phyloP scores from a whole-genome alignment of 1,140 invertebrate species.

The Dufourea novaeangliae region DNA sequence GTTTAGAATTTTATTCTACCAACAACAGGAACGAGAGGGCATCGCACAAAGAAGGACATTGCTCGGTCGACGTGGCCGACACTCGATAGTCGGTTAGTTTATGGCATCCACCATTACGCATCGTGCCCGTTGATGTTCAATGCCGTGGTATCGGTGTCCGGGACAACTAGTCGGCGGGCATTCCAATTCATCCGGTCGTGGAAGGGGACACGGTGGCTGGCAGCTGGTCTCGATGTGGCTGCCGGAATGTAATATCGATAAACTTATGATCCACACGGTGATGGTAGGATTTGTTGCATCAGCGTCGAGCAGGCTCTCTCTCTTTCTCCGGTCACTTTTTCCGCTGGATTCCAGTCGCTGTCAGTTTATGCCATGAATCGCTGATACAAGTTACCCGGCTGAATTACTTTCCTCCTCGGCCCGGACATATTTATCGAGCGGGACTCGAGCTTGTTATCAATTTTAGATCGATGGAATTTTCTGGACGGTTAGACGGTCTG shows the following conservation, averaged over 20 bases:
- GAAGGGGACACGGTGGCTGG: constrained; percentile 59
- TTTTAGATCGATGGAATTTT: neutral
- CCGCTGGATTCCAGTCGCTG: neutral
- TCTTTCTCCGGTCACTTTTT: constrained; percentile 2
- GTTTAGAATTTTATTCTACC: no score
- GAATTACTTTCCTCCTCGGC: neutral
- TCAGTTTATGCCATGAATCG: neutral
- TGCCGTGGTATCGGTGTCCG: constrained; percentile 55
- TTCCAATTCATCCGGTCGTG: constrained; percentile 75
- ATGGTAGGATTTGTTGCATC: constrained; percentile 42
- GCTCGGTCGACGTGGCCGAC: constrained; percentile 33
- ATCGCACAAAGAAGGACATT: neutral
- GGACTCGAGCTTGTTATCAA: neutral
- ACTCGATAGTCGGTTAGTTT: constrained; percentile 41
- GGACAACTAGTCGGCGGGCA: constrained; percentile 70
- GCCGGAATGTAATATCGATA: constrained; percentile 69
- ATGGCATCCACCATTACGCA: constrained; percentile 34
- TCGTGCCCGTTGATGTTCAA: constrained; percentile 55
- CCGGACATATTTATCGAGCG: neutral
- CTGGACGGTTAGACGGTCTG: neutral
- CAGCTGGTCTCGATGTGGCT: constrained; percentile 59
- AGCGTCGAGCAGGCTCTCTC: constrained; percentile 28
- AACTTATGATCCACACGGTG: constrained; percentile 53
- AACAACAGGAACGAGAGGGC: neutral
- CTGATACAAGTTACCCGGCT: neutral